Conservation (phyloP, 2,113 vertebrate genomes). For the Peucedramus taeniatus region DNA sequence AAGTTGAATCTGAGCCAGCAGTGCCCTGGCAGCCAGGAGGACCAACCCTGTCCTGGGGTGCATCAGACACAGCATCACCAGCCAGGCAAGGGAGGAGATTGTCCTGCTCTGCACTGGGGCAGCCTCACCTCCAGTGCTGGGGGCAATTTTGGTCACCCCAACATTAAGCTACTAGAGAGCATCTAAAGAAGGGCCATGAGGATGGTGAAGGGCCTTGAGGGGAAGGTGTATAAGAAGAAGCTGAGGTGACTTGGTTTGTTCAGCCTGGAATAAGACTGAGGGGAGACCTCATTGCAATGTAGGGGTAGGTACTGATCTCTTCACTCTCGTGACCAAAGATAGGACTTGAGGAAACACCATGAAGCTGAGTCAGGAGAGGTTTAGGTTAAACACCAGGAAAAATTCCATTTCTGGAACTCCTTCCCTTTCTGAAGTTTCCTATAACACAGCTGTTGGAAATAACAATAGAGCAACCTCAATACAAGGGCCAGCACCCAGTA, state of each 20-base stretch:
- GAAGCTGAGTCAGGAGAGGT: background rate
- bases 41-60: fast-evolving
- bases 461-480: background rate
- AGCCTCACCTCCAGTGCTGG: fast-evolving
- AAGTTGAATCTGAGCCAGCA: background rate
- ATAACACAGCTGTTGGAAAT: background rate
- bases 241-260: background rate
- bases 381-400: background rate
- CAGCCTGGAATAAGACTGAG: background rate
- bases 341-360: background rate
- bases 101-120: fast-evolving
- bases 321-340: background rate
- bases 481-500: background rate
- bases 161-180: background rate
- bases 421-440: background rate
- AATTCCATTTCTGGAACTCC: background rate
- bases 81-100: background rate
- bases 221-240: background rate
- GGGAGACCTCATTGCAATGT: background rate
- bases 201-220: background rate
- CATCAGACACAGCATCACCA: fast-evolving
- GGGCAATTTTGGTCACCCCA: fast-evolving
- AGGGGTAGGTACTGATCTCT: background rate
- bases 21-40: background rate
- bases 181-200: background rate